A percentile compares a stretch with the other conserved stretches of the same genome.
Conservation (phyloP, 2,113 vertebrate species). For the Rafetus swinhoei region DNA sequence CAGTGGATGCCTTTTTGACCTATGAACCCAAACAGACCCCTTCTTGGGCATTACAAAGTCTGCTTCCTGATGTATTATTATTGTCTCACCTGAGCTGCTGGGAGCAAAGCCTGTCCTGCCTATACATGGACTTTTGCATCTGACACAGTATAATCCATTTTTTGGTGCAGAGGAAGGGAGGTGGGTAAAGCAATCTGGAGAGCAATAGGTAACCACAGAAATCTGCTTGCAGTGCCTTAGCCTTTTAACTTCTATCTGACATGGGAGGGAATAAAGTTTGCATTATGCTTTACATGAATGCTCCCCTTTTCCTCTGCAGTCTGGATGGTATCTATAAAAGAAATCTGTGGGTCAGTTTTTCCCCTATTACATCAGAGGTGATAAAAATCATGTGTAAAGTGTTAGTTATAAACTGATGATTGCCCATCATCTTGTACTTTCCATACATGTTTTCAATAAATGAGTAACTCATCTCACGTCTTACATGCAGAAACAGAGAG, state of each 20-base stretch:
- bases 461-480: conserved; percentile 55
- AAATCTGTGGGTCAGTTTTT: conserved; percentile 33
- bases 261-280: conserved; percentile 27
- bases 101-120: neutral
- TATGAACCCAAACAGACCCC: neutral
- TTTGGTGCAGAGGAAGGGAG: neutral
- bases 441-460: conserved; percentile 44
- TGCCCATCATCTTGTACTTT: conserved; percentile 49
- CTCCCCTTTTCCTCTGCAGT: conserved; percentile 36
- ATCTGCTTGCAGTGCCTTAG: conserved; percentile 16
- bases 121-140: neutral
- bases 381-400: neutral
- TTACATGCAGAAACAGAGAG: conserved; percentile 60
- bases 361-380: neutral
- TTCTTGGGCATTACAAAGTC: neutral
- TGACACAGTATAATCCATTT: neutral
- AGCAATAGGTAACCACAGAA: conserved; percentile 12
- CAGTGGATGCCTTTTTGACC: neutral
- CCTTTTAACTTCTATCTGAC: conserved; percentile 42
- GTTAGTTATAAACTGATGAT: conserved; percentile 8
- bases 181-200: neutral
- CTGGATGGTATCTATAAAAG: conserved; percentile 7
- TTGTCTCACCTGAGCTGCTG: neutral
- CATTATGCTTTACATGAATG: conserved; percentile 42
- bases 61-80: neutral